Conservation (phyloP, 2,888 invertebrate genomes). For the Pterostichus niger region DNA sequence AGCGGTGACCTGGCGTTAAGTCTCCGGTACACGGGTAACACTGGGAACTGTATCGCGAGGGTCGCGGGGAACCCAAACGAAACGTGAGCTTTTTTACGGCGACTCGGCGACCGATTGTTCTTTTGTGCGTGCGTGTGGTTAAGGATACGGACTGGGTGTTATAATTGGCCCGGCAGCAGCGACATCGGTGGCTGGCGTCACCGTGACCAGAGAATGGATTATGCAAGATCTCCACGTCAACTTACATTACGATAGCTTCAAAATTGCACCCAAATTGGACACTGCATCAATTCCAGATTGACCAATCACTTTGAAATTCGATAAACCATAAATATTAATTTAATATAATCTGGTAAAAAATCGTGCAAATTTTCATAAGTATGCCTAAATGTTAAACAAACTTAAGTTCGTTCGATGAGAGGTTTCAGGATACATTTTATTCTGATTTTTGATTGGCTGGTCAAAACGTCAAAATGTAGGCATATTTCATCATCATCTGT, state of each 20-base stretch:
- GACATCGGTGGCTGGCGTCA: conserved; percentile 74
- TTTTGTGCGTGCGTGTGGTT: conserved; percentile 64
- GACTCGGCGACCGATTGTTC: conserved; percentile 58
- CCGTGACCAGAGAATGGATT: conserved; percentile 73
- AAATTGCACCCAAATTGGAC: too few species aligned
- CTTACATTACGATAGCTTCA: neutral
- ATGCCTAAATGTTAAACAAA: too few species aligned
- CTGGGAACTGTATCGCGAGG: neutral
- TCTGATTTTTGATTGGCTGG: too few species aligned
- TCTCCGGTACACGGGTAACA: neutral
- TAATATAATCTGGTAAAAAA: too few species aligned
- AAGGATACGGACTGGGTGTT: conserved; percentile 72
- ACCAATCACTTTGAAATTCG: too few species aligned
- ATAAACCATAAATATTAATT: too few species aligned
- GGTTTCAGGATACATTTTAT: too few species aligned
- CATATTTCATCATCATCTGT: too few species aligned
- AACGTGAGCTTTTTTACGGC: conserved; percentile 53
- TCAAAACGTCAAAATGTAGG: too few species aligned
- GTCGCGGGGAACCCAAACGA: conserved; percentile 4
- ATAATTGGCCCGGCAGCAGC: conserved; percentile 76
- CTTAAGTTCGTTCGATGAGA: too few species aligned
- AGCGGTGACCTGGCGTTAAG: neutral
- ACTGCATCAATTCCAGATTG: too few species aligned
- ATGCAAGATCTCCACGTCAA: conserved; percentile 60
- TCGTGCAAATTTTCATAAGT: too few species aligned